Evolutionary conservation across 2,888 invertebrate species (phyloP), one percentile per base, ranked within the genome.

Genomic region (Synanthedon formicaeformis): DNA sequence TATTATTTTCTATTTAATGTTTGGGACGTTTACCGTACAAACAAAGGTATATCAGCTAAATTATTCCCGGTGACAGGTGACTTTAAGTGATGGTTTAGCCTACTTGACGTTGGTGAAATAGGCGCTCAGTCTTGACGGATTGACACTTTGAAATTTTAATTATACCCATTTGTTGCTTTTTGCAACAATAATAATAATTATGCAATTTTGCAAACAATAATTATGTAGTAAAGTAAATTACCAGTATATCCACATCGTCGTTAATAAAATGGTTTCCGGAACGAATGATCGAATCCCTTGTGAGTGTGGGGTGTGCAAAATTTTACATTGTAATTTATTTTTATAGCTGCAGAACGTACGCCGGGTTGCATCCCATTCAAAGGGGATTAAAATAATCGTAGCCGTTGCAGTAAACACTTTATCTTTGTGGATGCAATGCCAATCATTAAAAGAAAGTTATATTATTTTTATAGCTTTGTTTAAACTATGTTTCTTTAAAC

Each of bases 281-380:
- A 81, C 84, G 70, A 83, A 84, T 82, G 72, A 73, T 58, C 57
- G 67, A 67, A 73, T 76, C 82, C 81, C 81, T 64, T 58, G 70
- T 70, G 71, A 74, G 34, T 74, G 72, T 71, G 75, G 77, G 81
- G 79, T 75, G 81, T 78, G 78, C 75, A 73, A 76, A 83, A 81
- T 84, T 83, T 80, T 77, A 82, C 81, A 82, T 81, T 75, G 77
- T 82, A 84, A 83, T 86, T 85, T 85, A 83, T 85, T 85, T 84
- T 86, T 82, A 86, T 83, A 71, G 71, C 60, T 64, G 63, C 68
- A 66, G 72, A 16, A 49, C 49, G 49, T 18, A 45, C 45, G 71
- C 71, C 69, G 64, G 59, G 66, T 67, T 69, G 69, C 70, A 68
- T 63, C 65, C 63, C 67, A 66, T 70, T 70, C 65, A 65, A 34